These are phyloP conservation scores for Gopherus evgoodei DNA, from an alignment of 2,113 vertebrate genomes.

Conservation along the genomic window DNA sequence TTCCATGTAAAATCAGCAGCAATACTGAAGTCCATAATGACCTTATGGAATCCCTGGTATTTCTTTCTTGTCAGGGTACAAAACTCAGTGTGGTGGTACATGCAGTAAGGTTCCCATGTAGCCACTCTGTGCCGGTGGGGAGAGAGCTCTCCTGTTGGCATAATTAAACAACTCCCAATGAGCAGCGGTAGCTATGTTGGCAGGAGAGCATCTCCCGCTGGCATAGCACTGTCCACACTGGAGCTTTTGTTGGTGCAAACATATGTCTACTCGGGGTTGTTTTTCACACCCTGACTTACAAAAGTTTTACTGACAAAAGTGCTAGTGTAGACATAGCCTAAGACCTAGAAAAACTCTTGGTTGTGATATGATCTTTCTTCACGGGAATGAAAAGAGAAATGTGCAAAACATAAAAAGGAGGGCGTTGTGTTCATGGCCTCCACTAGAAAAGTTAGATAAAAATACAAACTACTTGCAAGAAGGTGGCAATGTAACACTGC, in stretches of 20 bases:
- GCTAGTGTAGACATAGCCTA: too few relatives aligned
- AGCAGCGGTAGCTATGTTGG: too few relatives aligned
- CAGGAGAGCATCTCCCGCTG: too few relatives aligned
- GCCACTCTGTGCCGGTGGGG: too few relatives aligned
- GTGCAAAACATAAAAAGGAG: background rate
- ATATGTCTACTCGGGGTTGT: too few relatives aligned
- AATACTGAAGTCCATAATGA: background rate
- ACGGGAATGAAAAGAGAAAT: background rate
- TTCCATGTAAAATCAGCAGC: background rate
- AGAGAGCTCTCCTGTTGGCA: too few relatives aligned
- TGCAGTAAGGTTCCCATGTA: too few relatives aligned
- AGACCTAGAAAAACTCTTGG: conserved; percentile 39
- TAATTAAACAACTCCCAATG: too few relatives aligned
- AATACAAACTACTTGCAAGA: background rate
- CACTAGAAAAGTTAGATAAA: background rate
- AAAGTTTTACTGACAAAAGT: too few relatives aligned
- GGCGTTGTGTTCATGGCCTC: background rate
- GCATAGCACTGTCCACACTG: too few relatives aligned
- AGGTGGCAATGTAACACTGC: background rate
- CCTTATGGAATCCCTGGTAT: background rate
- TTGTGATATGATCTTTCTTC: conserved; percentile 36
- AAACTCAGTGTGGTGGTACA: background rate
- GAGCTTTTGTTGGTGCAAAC: too few relatives aligned
- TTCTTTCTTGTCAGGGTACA: background rate
- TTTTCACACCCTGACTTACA: too few relatives aligned